Evolutionary conservation across 2,113 vertebrate genomes (phyloP), one percentile per base, ranked within the genome.

Genomic region (Aspiorhynchus laticeps): DNA sequence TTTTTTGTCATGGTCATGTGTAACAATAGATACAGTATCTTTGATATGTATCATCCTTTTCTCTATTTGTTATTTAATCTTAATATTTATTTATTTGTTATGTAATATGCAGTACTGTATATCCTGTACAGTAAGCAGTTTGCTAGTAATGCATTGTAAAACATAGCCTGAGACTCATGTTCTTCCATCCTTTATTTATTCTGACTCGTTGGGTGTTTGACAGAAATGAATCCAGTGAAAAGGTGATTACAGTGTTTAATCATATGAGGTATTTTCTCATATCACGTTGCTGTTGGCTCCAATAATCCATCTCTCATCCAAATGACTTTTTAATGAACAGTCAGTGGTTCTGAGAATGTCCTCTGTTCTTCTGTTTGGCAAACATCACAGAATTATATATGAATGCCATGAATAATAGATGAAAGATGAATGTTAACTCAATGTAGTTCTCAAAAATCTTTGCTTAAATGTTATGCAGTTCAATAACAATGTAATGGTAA

Each of bases 201-300:
- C 63, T 51, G 65, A 38, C 26, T 51, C 21, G 41, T 51, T 36
- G 53, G 21, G 24, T 26, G 21, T 75, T 82, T 48, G 73, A 38
- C 79, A 75, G 14, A 63, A 76, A 87, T 65, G 9, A 9, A 82
- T 48, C 17, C 31, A 78, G 82, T 87, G 88, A 91, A 93, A 92
- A 91, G 88, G 88, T 92, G 88, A 93, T 90, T 89, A 63, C 33
- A 43, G 63, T 85, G 65, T 86, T 91, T 87, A 87, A 89, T 93
- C 88, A 82, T 87, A 78, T 26, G 2, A 6, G 65, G 85, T 88
- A 92, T 91, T 92, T 93, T 80, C 80, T 88, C 59, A 74, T 65
- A 24, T 73, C 26, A 5, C 9, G 41, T 77, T 83, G 46, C 28
- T 75, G 53, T 76, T 24, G 36, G 48, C 26, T 26, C 28, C 46